Base-by-base conservation (phyloP, 1,140 invertebrate species). In the Dufourea novaeangliae region DNA sequence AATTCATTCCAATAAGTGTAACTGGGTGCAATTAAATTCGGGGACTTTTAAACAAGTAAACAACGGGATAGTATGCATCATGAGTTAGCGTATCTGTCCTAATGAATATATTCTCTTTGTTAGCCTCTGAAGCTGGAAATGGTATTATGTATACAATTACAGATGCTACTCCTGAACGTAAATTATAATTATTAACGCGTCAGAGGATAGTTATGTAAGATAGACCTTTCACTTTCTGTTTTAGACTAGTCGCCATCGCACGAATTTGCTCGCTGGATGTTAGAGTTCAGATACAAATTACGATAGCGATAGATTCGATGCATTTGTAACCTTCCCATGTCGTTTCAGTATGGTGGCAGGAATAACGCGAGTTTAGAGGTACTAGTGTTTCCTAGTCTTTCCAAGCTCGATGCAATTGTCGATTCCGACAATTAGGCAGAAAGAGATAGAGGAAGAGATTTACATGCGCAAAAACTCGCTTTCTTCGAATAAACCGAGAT, bases 181-280 rank as follows among this genome's bases (percentile, higher is more conserved):
- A 63, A 37, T 34, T 32, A 14, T 74, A 67, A 74, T 74, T 56
- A 52, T 41, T 66, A 52, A 54, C 66, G 17, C n/a, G 52, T 56
- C 25, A 20, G 32, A 34, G 20, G 12, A 20, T 1, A 27, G 25
- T 74, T 67, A 17, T 37, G 27, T 37, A 74, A 67, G 11, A 12
- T 25, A 8, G 27, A 10, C 72, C 62, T 74, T 74, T 74, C 62
- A 67, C 72, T 67, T 67, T 74, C 50, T 25, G 41, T 74, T 34
- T 74, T 56, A 66, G 62, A 67, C 25, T 25, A 67, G 67, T 67
- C 72, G 22, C 25, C 10, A 74, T 67, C 44, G 22, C 22, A 34
- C 32, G 22, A 73, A 73, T 67, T 74, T 67, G 34, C n/a, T 3
- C 20, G 3, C 11, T 17, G 17, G 29, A 27, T 14, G 32, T 37